Evolutionary conservation across 2,888 invertebrate genomes (phyloP).

Genomic region (Agrotis puta): DNA sequence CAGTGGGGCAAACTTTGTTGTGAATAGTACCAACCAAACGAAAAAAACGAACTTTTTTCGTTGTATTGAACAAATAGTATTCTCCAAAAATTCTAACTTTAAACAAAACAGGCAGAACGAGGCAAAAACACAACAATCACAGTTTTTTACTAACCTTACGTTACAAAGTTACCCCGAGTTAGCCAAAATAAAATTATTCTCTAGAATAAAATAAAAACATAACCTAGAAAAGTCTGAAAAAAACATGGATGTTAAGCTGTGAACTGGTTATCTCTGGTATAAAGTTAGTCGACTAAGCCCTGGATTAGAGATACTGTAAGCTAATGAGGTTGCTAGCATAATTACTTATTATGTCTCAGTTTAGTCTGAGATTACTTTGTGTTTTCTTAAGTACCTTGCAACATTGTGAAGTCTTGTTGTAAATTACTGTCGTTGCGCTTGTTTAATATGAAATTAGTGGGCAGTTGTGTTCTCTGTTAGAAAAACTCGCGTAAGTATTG

Average conservation of each 20-base stretch:
- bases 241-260: constrained; percentile 45
- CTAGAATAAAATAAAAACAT: no score
- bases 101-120: constrained; percentile 5
- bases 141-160: not conserved
- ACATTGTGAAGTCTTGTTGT: constrained; percentile 19
- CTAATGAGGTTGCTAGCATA: constrained; percentile 60
- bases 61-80: not conserved
- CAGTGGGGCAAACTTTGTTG: no score
- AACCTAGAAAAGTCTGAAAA: no score
- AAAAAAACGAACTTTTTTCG: no score
- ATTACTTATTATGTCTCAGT: constrained; percentile 48
- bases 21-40: not conserved
- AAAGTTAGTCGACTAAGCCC: constrained; percentile 40
- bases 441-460: constrained; percentile 38
- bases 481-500: not conserved
- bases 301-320: constrained; percentile 52
- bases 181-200: constrained; percentile 33
- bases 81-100: constrained; percentile 1
- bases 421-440: constrained; percentile 37
- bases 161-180: constrained; percentile 4
- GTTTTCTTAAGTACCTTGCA: not conserved
- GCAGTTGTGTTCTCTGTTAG: constrained; percentile 13
- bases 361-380: constrained; percentile 35
- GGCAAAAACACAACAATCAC: constrained; percentile 3
- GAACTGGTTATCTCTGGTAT: constrained; percentile 46